Conservation (phyloP, 2,797 vertebrate genomes). For the Iguana delicatissima region DNA sequence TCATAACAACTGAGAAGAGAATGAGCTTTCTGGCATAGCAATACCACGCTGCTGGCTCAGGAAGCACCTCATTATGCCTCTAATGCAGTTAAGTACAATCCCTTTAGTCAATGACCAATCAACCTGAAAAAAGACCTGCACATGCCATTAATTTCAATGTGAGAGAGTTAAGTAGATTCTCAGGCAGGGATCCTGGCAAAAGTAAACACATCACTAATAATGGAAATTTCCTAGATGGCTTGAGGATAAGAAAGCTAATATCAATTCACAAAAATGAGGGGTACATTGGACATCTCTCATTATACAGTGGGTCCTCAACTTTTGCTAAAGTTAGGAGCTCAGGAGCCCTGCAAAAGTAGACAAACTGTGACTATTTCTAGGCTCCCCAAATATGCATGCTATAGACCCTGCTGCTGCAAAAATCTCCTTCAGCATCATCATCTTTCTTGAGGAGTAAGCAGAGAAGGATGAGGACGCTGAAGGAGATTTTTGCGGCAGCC, state of each 20-base stretch:
- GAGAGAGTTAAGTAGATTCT: neutral
- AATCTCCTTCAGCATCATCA: no score
- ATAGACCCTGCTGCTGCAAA: no score
- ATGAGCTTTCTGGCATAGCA: neutral
- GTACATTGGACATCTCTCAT: neutral
- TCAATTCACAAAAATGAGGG: neutral
- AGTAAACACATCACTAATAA: neutral
- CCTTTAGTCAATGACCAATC: neutral
- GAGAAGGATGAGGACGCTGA: no score
- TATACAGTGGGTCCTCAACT: neutral
- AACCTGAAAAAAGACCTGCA: neutral
- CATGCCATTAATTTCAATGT: neutral
- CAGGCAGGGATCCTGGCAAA: neutral
- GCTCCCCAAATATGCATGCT: no score
- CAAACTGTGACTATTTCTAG: no score
- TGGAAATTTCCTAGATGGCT: neutral
- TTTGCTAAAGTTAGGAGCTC: no score
- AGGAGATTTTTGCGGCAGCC: no score
- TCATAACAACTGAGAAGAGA: neutral
- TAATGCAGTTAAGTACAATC: conserved; percentile 10
- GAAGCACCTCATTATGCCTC: neutral
- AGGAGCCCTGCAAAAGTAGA: no score
- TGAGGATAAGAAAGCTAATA: neutral
- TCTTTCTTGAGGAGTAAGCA: no score
- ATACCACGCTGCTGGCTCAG: neutral